Base-by-base conservation (phyloP, 2,888 invertebrate genomes). In the Kryphioiulus occultus region DNA sequence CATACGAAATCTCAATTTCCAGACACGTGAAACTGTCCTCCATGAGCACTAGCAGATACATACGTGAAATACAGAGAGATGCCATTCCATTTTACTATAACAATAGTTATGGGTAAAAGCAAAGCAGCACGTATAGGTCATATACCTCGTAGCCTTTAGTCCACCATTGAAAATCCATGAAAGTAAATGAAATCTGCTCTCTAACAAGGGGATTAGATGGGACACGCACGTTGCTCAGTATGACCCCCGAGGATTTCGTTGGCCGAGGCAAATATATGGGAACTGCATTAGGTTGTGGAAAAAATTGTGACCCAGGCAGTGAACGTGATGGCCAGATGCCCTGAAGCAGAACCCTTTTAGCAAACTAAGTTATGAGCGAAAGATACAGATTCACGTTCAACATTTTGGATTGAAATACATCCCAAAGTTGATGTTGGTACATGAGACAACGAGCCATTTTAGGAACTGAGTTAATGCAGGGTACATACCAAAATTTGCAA, bases 131-230 rank as follows among this genome's bases (percentile, higher is more conserved):
- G 78, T 78, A 78, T 30, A 78, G 30, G 78, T 78, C 78, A 30
- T 78, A 78, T 78, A 78, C 78, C 78, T 30, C 78, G 78, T 32
- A 78, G 78, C 78, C 78, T 78, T 78, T 78, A 30, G 78, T 15
- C 78, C 78, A 12, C 78, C 78, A 78, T 78, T 78, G 78, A 78
- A 78, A 78, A 78, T 78, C 78, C 78, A 78, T 32, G 78, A 78
- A 30, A 78, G 78, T 30, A 78, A 78, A 78, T 78, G 78, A 78
- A 78, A 78, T 78, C 78, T 30, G 78, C 78, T 78, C 68, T 26
- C 78, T 78, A 78, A 78, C 78, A 78, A 78, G 78, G 78, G 78
- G 78, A 78, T 78, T 78, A 78, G 17, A 78, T 78, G 78, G 78
- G 78, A 15, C 78, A 78, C 30, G 78, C 78, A 78, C 78, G 78